Percentiles rank a stretch among this genome's conserved stretches.
Conservation (phyloP, 2,113 vertebrate genomes). For the Clarias batrachus region DNA sequence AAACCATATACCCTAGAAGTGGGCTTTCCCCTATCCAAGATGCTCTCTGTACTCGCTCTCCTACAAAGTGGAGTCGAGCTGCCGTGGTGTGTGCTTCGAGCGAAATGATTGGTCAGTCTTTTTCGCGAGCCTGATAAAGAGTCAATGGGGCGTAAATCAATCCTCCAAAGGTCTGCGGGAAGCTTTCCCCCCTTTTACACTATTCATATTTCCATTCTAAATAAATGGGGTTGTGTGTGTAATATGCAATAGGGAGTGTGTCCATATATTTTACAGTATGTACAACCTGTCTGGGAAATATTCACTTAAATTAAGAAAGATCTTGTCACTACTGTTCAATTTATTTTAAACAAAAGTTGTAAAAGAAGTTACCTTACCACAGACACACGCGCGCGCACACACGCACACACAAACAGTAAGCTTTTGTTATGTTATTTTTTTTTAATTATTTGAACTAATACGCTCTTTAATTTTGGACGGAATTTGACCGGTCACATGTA, state of each 20-base stretch:
- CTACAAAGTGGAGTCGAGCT: slow-evolving; percentile 91
- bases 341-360: neutral
- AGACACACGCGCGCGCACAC: too few relatives aligned
- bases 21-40: slow-evolving; percentile 70
- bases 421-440: neutral
- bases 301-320: slow-evolving; percentile 50
- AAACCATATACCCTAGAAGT: slow-evolving; percentile 79
- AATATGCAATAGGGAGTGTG: slow-evolving; percentile 64
- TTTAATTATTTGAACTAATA: neutral
- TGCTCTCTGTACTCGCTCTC: slow-evolving; percentile 79
- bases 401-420: neutral
- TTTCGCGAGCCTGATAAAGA: slow-evolving; percentile 93
- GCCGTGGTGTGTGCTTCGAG: slow-evolving; percentile 80
- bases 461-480: neutral
- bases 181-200: slow-evolving; percentile 72
- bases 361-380: too few relatives aligned
- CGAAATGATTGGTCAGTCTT: slow-evolving; percentile 97
- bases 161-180: slow-evolving; percentile 79
- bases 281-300: slow-evolving; percentile 51
- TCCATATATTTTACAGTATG: slow-evolving; percentile 56
- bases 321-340: slow-evolving; percentile 27
- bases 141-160: slow-evolving; percentile 93
- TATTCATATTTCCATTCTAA: slow-evolving; percentile 75
- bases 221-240: slow-evolving; percentile 71
- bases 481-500: slow-evolving; percentile 15